Evolutionary conservation across 1,140 invertebrate genomes (phyloP).

Genomic region (Macrosteles quadrilineatus): DNA sequence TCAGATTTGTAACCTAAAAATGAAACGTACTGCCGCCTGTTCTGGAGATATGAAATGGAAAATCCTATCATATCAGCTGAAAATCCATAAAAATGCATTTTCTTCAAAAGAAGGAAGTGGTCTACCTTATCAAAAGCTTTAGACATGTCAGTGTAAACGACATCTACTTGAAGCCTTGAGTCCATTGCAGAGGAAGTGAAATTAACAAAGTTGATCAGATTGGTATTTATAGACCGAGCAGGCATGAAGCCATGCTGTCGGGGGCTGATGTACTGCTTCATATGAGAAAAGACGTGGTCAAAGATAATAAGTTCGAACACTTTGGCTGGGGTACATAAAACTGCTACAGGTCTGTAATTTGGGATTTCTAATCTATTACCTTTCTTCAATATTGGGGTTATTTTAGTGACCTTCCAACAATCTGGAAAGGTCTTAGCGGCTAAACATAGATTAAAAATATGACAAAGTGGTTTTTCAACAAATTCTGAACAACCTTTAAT

Average conservation of each 20-base stretch:
- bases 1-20: too few relatives aligned
- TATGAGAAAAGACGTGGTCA: slow-evolving; percentile 5
- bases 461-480: neutral
- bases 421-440: neutral
- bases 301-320: neutral
- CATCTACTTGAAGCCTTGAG: neutral
- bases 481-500: slow-evolving; percentile 8
- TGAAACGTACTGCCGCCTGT: too few relatives aligned
- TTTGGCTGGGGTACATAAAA: neutral
- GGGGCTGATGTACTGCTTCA: neutral
- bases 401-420: neutral
- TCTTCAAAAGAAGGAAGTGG: neutral
- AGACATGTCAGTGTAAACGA: neutral
- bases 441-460: slow-evolving; percentile 7
- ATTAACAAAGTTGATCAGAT: neutral
- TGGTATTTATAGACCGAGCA: neutral
- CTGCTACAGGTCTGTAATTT: slow-evolving; percentile 9
- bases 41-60: too few relatives aligned
- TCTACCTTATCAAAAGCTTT: neutral
- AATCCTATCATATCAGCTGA: too few relatives aligned
- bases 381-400: slow-evolving; percentile 9
- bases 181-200: neutral
- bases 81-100: slow-evolving; percentile 11
- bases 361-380: neutral
- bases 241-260: neutral